Percentiles rank a stretch among this genome's conserved stretches.
phyloP scores from a whole-genome alignment of 2,113 vertebrate genomes.

The Himantopus leucocephalus region DNA sequence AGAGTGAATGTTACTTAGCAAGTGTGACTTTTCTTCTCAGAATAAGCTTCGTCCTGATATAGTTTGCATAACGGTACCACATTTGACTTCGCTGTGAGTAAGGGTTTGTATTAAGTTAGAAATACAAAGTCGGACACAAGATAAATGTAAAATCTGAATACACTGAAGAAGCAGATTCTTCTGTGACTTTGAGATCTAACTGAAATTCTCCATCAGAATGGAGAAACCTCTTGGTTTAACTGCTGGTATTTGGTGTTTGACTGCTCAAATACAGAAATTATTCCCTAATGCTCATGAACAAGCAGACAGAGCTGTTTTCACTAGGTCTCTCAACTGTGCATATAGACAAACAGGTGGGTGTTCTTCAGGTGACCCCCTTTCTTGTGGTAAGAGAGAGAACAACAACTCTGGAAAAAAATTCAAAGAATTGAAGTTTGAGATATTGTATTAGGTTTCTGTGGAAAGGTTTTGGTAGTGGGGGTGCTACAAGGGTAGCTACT shows the following conservation, averaged over 20 bases:
- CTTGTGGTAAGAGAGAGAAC: background rate
- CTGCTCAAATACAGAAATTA: background rate
- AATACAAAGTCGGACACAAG: background rate
- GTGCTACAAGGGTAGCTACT: too few relatives aligned
- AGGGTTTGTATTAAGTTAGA: background rate
- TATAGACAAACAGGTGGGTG: background rate
- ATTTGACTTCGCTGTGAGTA: background rate
- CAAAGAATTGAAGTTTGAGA: too few relatives aligned
- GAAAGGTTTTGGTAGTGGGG: too few relatives aligned
- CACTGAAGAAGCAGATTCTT: background rate
- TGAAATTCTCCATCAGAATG: background rate
- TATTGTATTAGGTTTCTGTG: too few relatives aligned
- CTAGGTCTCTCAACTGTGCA: background rate
- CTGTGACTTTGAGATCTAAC: background rate
- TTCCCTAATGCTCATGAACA: background rate
- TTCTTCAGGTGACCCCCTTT: background rate
- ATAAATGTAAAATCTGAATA: background rate
- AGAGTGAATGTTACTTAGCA: background rate
- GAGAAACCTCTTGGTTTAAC: background rate
- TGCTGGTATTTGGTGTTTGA: background rate
- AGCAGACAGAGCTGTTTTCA: background rate
- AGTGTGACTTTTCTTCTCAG: background rate
- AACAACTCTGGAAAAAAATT: background rate
- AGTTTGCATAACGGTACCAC: background rate
- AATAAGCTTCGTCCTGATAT: background rate